These are phyloP conservation scores for Drosophila leontia DNA, from an alignment of 1,140 invertebrate genomes.

Conservation along the genomic window DNA sequence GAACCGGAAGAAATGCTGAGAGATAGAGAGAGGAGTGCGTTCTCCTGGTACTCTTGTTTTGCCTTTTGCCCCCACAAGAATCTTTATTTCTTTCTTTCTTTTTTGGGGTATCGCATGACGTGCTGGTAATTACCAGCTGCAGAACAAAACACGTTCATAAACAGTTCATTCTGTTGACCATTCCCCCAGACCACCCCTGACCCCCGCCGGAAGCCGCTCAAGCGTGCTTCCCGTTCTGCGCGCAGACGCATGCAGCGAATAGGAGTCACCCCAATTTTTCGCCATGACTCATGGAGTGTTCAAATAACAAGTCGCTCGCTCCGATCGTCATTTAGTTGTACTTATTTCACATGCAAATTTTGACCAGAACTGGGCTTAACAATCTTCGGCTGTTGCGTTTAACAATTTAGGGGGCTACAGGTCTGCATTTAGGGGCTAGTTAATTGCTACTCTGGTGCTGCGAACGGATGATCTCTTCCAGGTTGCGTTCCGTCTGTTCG, in stretches of 20 bases:
- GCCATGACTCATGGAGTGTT: conserved; percentile 63
- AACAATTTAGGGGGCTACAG: conserved; percentile 55
- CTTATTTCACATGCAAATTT: conserved; percentile 51
- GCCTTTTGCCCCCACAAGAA: conserved; percentile 18
- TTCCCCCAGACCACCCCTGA: background rate
- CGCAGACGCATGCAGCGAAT: conserved; percentile 39
- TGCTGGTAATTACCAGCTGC: conserved; percentile 67
- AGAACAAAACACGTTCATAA: conserved; percentile 66
- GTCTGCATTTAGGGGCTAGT: conserved; percentile 14
- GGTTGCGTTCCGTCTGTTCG: conserved; percentile 83
- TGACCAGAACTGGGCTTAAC: conserved; percentile 34
- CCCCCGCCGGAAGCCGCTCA: conserved; percentile 47
- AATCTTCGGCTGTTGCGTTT: conserved; percentile 29
- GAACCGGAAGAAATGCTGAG: background rate
- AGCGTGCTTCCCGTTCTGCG: conserved; percentile 72
- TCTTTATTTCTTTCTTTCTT: conserved; percentile 38
- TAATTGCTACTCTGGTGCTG: conserved; percentile 66
- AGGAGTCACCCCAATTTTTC: conserved; percentile 47
- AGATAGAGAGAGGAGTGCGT: conserved; percentile 1
- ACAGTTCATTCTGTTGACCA: conserved; percentile 46
- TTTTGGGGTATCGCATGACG: conserved; percentile 58
- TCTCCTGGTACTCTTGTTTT: conserved; percentile 5
- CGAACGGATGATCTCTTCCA: conserved; percentile 62
- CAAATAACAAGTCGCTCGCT: conserved; percentile 14
- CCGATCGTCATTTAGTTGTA: conserved; percentile 34